These are phyloP conservation scores for Acanthis flammea DNA, from an alignment of 2,797 vertebrate genomes.

Conservation along the genomic window DNA sequence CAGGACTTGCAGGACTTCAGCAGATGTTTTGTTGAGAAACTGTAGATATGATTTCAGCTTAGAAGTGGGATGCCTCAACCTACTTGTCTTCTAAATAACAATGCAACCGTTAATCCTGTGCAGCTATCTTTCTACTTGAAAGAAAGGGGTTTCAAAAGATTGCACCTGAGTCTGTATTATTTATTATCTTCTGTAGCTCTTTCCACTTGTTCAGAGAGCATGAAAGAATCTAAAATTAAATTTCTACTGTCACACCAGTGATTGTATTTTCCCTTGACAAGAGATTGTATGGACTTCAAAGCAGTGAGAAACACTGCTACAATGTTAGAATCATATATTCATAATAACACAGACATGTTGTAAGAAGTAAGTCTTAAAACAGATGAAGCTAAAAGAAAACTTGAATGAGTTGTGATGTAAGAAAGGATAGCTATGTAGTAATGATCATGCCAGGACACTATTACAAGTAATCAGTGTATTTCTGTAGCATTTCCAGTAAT, in stretches of 20 bases:
- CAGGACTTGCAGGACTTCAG: not conserved
- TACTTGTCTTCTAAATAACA: not conserved
- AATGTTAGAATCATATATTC: not conserved
- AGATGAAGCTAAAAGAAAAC: not conserved
- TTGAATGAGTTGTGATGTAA: not conserved
- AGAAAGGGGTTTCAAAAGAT: not conserved
- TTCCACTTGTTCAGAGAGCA: not conserved
- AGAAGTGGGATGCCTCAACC: not conserved
- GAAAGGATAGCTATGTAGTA: not conserved
- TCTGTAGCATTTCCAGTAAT: not conserved
- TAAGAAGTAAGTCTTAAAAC: not conserved
- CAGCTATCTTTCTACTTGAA: not conserved
- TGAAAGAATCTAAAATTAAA: not conserved
- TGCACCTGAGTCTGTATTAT: not conserved
- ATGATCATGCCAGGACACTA: not conserved
- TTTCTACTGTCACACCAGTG: not conserved
- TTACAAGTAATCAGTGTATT: not conserved
- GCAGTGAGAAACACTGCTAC: not conserved
- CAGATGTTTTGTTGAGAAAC: constrained; percentile 43
- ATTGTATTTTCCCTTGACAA: not conserved
- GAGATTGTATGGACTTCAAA: not conserved
- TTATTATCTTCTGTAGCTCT: not conserved
- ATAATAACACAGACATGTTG: not conserved
- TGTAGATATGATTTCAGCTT: not conserved
- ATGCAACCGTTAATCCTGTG: constrained; percentile 22